Evolutionary conservation across 2,797 vertebrate species (phyloP).

Genomic region (Xyrichtys novacula): DNA sequence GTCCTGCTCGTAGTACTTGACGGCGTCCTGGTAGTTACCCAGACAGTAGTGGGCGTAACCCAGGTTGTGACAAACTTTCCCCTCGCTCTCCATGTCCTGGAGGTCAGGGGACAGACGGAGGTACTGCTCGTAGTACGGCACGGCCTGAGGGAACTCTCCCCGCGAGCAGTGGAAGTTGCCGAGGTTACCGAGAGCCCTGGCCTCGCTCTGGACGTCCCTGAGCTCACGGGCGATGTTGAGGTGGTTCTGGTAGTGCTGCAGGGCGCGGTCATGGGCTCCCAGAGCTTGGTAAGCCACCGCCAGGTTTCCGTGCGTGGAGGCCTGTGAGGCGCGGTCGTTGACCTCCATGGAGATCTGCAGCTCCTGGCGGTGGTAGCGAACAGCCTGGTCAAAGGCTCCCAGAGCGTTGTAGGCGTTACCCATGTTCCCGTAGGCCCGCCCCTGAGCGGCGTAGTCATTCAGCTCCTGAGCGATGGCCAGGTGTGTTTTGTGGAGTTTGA

Average conservation of each 20-base stretch:
- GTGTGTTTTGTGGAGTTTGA: constrained; percentile 97
- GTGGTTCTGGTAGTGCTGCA: constrained; percentile 99
- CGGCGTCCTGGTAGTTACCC: constrained; percentile 95
- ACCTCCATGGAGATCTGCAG: constrained; percentile 99
- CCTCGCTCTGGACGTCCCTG: constrained; percentile 95
- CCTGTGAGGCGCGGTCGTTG: constrained; percentile 96
- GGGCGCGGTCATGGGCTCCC: constrained; percentile 96
- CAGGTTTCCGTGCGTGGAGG: constrained; percentile 96
- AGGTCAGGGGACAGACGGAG: constrained; percentile 93
- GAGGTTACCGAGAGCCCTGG: constrained; percentile 95
- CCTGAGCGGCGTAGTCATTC: constrained; percentile 96
- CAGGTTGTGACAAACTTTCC: constrained; percentile 98
- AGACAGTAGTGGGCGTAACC: constrained; percentile 98
- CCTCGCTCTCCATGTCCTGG: constrained; percentile 99
- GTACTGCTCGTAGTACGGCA: constrained; percentile 98
- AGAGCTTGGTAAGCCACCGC: constrained; percentile 97
- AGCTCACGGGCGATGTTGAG: constrained; percentile 96
- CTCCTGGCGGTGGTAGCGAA: constrained; percentile 98
- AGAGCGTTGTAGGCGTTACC: constrained; percentile 97
- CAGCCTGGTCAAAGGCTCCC: constrained; percentile 94
- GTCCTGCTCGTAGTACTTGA: constrained; percentile 97
- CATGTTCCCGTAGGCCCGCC: constrained; percentile 98
- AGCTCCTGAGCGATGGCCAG: constrained; percentile 96
- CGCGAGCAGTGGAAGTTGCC: constrained; percentile 98
- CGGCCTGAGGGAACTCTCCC: constrained; percentile 94